Conservation (phyloP, 35 echinoderm and acorn worm genomes). For the Hemicentrotus pulcherrimus region DNA sequence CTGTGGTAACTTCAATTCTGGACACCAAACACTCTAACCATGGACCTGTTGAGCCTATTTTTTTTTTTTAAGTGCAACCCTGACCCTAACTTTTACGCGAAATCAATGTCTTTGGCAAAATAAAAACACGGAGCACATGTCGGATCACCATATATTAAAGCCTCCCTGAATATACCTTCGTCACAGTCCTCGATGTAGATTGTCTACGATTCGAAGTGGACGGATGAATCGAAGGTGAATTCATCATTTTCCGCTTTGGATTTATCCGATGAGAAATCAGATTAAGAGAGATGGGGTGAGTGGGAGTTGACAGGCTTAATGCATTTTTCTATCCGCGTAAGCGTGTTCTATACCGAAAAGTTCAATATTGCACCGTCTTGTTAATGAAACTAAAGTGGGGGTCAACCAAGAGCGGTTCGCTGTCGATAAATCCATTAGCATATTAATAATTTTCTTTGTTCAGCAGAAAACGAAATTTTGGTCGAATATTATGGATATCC, state of each 20-base stretch:
- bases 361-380: background rate
- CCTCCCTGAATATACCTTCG: background rate
- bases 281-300: background rate
- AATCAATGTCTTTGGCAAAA: no score
- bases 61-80: no score
- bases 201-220: background rate
- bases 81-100: no score
- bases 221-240: background rate
- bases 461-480: background rate
- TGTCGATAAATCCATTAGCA: background rate
- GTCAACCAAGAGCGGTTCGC: background rate
- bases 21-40: no score
- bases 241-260: background rate
- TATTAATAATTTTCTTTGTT: background rate
- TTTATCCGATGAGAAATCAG: background rate
- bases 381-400: background rate
- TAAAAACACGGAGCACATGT: no score
- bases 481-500: no score
- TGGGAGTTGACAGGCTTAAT: background rate
- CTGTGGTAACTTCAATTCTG: no score
- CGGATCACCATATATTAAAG: no score
- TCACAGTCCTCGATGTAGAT: background rate
- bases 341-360: background rate
- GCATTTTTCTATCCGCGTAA: background rate
- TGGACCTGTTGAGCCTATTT: no score